These are phyloP conservation scores for Bergia sp. DNA, from an alignment of 92 coral and sea anemone species.

Conservation along the genomic window DNA sequence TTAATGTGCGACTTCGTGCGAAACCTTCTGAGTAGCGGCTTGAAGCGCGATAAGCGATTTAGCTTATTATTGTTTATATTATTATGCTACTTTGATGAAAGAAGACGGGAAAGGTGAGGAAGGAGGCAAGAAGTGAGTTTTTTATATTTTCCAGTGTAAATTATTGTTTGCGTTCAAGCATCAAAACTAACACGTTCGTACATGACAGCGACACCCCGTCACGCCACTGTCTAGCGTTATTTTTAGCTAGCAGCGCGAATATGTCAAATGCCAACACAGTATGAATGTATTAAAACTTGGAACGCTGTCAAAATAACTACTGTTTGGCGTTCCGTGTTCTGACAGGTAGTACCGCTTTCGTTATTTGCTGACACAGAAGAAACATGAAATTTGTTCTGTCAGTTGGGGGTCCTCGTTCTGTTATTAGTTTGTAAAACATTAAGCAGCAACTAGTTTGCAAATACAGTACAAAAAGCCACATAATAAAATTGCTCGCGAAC, in stretches of 20 bases:
- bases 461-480: conserved; percentile 4
- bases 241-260: conserved; percentile 19
- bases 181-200: no score
- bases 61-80: background rate
- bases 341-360: conserved; percentile 1
- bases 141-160: background rate
- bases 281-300: background rate
- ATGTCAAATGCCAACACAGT: background rate
- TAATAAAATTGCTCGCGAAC: background rate
- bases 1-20: conserved; percentile 18
- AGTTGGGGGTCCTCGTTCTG: background rate
- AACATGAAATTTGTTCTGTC: background rate
- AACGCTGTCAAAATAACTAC: conserved; percentile 13
- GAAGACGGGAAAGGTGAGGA: conserved; percentile 20
- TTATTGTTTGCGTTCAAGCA: conserved; percentile 20
- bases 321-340: conserved; percentile 1
- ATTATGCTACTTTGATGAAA: conserved; percentile 1
- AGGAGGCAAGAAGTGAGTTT: background rate
- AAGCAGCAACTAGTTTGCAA: conserved; percentile 8
- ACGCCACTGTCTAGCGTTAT: conserved; percentile 16
- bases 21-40: background rate
- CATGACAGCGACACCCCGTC: conserved; percentile 16
- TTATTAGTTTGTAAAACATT: background rate
- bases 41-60: conserved; percentile 22
- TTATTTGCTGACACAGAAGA: background rate